These are phyloP conservation scores for Drosophila tsacasi DNA, from an alignment of 1,140 invertebrate genomes.

Conservation along the genomic window DNA sequence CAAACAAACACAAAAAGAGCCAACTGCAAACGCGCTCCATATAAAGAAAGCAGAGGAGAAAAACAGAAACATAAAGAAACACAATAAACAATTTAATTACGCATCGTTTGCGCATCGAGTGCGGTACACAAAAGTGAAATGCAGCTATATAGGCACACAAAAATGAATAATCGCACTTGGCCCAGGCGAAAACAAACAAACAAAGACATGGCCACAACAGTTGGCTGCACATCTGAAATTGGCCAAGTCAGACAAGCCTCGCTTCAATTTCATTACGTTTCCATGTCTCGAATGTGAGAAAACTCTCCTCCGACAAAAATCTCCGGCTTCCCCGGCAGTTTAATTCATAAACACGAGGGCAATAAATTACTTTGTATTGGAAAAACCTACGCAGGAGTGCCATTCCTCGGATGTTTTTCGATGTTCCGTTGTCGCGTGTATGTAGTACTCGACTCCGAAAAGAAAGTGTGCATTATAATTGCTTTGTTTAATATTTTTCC, in stretches of 20 bases:
- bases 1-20: conserved; percentile 20
- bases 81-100: conserved; percentile 68
- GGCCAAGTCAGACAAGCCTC: conserved; percentile 15
- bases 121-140: conserved; percentile 71
- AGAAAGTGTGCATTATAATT: conserved; percentile 75
- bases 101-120: conserved; percentile 44
- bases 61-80: conserved; percentile 45
- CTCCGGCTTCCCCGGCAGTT: conserved; percentile 4
- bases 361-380: conserved; percentile 51
- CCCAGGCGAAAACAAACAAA: conserved; percentile 32
- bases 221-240: conserved; percentile 68
- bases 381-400: conserved; percentile 45
- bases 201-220: conserved; percentile 60
- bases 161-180: conserved; percentile 69
- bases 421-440: conserved; percentile 61
- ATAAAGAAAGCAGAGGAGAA: conserved; percentile 46
- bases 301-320: conserved; percentile 16
- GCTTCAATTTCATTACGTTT: conserved; percentile 31
- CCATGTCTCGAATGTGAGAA: conserved; percentile 49
- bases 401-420: conserved; percentile 21
- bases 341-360: conserved; percentile 58
- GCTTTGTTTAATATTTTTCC: conserved; percentile 60
- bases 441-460: conserved; percentile 36
- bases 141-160: conserved; percentile 49
- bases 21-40: conserved; percentile 12